Evolutionary conservation across 2,113 vertebrate genomes (phyloP).

Genomic region (Xiphophorus hellerii): DNA sequence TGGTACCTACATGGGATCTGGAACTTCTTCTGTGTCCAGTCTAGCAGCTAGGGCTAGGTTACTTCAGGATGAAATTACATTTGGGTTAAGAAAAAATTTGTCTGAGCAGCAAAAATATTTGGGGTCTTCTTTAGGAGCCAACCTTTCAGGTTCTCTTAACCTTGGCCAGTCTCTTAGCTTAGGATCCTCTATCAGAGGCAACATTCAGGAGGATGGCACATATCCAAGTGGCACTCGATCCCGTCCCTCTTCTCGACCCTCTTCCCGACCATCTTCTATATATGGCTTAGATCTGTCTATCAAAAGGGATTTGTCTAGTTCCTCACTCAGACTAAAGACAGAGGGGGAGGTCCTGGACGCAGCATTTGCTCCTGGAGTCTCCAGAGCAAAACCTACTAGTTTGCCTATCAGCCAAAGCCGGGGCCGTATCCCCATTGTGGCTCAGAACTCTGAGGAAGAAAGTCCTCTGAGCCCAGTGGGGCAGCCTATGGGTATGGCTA

Average conservation of each 20-base stretch:
- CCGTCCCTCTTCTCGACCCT: constrained; percentile 93
- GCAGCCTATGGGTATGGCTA: constrained; percentile 99
- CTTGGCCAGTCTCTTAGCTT: constrained; percentile 84
- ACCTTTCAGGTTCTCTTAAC: constrained; percentile 86
- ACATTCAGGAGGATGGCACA: constrained; percentile 91
- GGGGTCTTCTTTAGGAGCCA: constrained; percentile 84
- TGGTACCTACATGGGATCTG: constrained; percentile 90
- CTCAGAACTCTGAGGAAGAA: constrained; percentile 98
- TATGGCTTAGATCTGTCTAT: constrained; percentile 97
- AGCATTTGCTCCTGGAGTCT: constrained; percentile 87
- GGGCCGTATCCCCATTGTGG: constrained; percentile 95
- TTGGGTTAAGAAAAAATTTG: constrained; percentile 96
- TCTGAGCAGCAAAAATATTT: constrained; percentile 97
- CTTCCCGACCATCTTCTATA: constrained; percentile 94
- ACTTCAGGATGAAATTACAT: constrained; percentile 97
- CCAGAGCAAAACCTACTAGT: constrained; percentile 95
- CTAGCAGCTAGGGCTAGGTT: constrained; percentile 91
- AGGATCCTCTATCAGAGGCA: constrained; percentile 83
- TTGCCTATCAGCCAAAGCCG: constrained; percentile 97
- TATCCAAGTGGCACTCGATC: constrained; percentile 92
- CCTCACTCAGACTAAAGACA: constrained; percentile 92
- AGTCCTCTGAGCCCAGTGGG: constrained; percentile 98
- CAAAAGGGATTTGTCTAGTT: constrained; percentile 95
- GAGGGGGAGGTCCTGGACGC: constrained; percentile 92
- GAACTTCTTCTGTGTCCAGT: constrained; percentile 88